These are phyloP conservation scores for Ceratothoa steindachneri DNA, from an alignment of 2,888 invertebrate genomes.

Conservation along the genomic window DNA sequence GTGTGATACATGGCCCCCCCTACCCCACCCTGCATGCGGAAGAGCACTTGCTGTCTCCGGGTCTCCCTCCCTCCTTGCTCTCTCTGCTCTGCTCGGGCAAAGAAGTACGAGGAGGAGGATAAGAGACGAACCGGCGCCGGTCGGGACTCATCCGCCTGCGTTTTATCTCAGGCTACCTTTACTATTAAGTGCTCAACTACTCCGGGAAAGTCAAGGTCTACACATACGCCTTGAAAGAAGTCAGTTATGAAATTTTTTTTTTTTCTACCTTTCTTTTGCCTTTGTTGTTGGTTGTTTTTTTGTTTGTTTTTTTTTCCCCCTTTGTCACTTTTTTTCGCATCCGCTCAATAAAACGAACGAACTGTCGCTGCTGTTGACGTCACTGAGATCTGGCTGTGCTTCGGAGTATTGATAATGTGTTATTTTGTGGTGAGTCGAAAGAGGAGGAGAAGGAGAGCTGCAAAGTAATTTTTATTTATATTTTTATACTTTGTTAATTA, in stretches of 20 bases:
- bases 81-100: background rate
- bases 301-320: too few species aligned
- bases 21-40: background rate
- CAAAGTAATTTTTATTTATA: background rate
- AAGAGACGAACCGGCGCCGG: background rate
- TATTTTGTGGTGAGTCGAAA: constrained; percentile 32
- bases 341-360: too few species aligned
- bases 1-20: background rate
- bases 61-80: background rate
- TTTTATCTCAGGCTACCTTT: constrained; percentile 8
- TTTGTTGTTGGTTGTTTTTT: background rate
- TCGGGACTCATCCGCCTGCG: background rate
- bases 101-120: background rate
- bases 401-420: constrained; percentile 43
- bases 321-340: too few species aligned
- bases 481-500: background rate
- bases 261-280: background rate
- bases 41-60: background rate
- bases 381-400: constrained; percentile 20
- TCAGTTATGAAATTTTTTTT: background rate
- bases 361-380: background rate
- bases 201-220: background rate
- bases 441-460: background rate
- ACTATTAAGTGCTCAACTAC: constrained; percentile 39
- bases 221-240: background rate